Conservation (phyloP, 2,113 vertebrate species). For the Crotalus tigris region DNA sequence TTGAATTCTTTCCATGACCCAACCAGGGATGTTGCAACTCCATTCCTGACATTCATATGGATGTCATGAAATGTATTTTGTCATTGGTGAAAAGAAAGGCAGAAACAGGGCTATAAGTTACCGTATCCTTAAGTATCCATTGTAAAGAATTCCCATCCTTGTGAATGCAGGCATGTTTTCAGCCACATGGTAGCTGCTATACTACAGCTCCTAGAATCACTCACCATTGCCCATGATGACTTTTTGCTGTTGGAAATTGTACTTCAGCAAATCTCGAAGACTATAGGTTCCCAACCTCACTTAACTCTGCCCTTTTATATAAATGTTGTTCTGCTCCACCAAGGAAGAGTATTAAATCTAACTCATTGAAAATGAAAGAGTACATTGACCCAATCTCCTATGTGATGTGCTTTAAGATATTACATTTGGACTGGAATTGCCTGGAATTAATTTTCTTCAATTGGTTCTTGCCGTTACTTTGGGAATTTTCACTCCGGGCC, state of each 20-base stretch:
- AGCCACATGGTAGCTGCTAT: background rate
- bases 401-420: conserved; percentile 8
- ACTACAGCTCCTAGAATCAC: background rate
- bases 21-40: background rate
- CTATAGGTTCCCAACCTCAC: background rate
- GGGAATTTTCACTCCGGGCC: background rate
- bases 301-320: background rate
- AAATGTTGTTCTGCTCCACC: background rate
- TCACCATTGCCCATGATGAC: background rate
- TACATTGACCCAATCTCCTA: background rate
- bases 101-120: background rate
- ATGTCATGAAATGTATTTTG: background rate
- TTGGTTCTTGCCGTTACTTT: background rate
- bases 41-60: background rate
- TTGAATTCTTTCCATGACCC: background rate
- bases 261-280: background rate
- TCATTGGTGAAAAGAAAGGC: background rate
- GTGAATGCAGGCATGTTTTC: background rate
- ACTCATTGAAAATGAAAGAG: background rate
- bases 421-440: background rate
- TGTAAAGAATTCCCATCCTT: background rate
- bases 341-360: background rate
- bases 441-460: conserved; percentile 9
- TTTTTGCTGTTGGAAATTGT: background rate
- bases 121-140: background rate